These are phyloP conservation scores for Xestia c-nigrum DNA, from an alignment of 2,888 invertebrate species.

Conservation along the genomic window DNA sequence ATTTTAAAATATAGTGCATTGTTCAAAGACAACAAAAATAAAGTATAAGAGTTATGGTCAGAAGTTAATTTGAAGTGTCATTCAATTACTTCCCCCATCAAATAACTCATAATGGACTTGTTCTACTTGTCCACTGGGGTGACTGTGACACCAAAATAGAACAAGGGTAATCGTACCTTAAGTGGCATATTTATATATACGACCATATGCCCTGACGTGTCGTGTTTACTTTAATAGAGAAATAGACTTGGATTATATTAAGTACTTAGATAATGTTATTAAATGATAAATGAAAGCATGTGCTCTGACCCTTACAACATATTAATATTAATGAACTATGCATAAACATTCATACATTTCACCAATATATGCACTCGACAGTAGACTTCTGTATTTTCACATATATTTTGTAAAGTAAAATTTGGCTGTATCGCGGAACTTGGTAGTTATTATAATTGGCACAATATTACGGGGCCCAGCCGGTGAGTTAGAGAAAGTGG, in stretches of 20 bases:
- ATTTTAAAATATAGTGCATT: slow-evolving; percentile 36
- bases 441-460: slow-evolving; percentile 25
- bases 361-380: background rate
- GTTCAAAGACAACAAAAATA: slow-evolving; percentile 30
- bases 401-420: slow-evolving; percentile 3
- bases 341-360: slow-evolving; percentile 39
- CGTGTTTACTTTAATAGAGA: slow-evolving; percentile 36
- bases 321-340: slow-evolving; percentile 37
- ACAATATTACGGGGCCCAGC: slow-evolving; percentile 14
- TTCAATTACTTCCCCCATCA: slow-evolving; percentile 60
- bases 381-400: slow-evolving; percentile 11
- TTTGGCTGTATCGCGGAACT: background rate
- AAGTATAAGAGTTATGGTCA: slow-evolving; percentile 32
- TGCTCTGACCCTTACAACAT: slow-evolving; percentile 35
- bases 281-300: no score
- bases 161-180: slow-evolving; percentile 34
- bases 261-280: slow-evolving; percentile 18
- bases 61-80: slow-evolving; percentile 33
- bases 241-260: slow-evolving; percentile 44
- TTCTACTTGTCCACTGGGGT: slow-evolving; percentile 36
- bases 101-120: slow-evolving; percentile 51
- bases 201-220: slow-evolving; percentile 17
- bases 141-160: slow-evolving; percentile 50
- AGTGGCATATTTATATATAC: slow-evolving; percentile 47
- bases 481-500: slow-evolving; percentile 10